phyloP scores from a whole-genome alignment of 1,140 invertebrate species.

The Musca vetustissima region DNA sequence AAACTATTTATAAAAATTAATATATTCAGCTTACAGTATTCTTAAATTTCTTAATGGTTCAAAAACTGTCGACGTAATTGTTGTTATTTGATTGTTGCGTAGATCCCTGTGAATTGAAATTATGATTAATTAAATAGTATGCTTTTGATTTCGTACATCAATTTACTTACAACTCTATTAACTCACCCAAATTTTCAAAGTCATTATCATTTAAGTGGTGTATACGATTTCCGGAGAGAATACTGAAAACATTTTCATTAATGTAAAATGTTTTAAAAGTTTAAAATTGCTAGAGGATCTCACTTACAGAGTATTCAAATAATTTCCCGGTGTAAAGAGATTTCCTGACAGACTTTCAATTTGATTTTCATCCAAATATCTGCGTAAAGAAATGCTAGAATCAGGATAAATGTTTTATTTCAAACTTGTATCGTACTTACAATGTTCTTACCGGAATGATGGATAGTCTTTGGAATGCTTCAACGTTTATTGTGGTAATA shows the following conservation, averaged over 20 bases:
- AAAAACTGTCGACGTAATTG: slow-evolving; percentile 45
- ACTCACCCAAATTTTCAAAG: slow-evolving; percentile 41
- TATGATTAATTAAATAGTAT: slow-evolving; percentile 12
- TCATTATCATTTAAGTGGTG: slow-evolving; percentile 37
- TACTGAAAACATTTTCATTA: too few relatives aligned
- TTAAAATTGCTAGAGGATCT: neutral
- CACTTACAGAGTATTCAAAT: slow-evolving; percentile 55
- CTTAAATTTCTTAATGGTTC: slow-evolving; percentile 41
- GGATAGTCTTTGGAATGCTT: slow-evolving; percentile 44
- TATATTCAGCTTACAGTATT: slow-evolving; percentile 52
- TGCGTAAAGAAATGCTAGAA: slow-evolving; percentile 33
- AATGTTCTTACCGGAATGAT: slow-evolving; percentile 42
- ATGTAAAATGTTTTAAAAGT: too few relatives aligned
- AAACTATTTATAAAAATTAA: too few relatives aligned
- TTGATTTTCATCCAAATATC: slow-evolving; percentile 56
- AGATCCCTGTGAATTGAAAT: slow-evolving; percentile 50
- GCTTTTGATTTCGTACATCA: neutral
- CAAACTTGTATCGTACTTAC: slow-evolving; percentile 39
- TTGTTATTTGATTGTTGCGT: slow-evolving; percentile 51
- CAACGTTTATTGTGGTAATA: slow-evolving; percentile 40
- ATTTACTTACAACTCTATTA: slow-evolving; percentile 56
- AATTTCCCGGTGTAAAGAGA: slow-evolving; percentile 50
- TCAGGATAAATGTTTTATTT: neutral
- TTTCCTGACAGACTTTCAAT: slow-evolving; percentile 43
- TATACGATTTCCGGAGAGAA: slow-evolving; percentile 51